Percentiles rank a stretch among this genome's conserved stretches.
These are phyloP conservation scores for Syngnathus rostellatus DNA, from an alignment of 2,797 vertebrate genomes.

Conservation along the genomic window DNA sequence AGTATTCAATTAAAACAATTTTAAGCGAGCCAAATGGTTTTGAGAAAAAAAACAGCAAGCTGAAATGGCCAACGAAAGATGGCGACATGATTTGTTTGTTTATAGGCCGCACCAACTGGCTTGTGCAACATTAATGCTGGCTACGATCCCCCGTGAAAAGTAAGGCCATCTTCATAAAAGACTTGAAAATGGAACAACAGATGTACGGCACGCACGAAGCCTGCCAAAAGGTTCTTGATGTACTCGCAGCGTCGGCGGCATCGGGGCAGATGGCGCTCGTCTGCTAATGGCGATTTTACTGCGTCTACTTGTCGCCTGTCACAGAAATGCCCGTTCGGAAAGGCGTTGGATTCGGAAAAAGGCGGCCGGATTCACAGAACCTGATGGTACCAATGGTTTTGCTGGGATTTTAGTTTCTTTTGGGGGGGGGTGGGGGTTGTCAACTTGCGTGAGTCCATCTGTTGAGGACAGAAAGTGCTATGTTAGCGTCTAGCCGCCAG, in stretches of 20 bases:
- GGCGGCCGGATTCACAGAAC: not conserved
- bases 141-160: conserved; percentile 2
- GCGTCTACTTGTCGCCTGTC: conserved; percentile 4
- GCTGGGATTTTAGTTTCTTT: not conserved
- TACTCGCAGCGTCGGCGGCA: not conserved
- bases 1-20: not conserved
- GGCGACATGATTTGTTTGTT: conserved; percentile 4
- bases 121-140: conserved; percentile 1
- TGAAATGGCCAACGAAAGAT: not conserved
- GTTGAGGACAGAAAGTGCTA: not conserved
- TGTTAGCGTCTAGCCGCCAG: not conserved
- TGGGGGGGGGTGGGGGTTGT: not conserved
- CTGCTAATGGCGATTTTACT: conserved; percentile 7
- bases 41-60: not conserved
- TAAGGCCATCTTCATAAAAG: conserved; percentile 8
- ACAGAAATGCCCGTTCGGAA: not conserved
- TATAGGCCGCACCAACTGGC: conserved; percentile 4
- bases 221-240: conserved; percentile 1
- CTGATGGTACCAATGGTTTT: not conserved
- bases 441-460: not conserved
- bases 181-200: conserved; percentile 6
- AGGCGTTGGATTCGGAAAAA: not conserved
- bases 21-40: not conserved
- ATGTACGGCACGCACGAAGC: not conserved
- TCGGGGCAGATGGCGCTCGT: conserved; percentile 4